A percentile compares a stretch with the other conserved stretches of the same genome.
phyloP scores from a whole-genome alignment of 2,113 vertebrate species.

The Melanocharis versteri region DNA sequence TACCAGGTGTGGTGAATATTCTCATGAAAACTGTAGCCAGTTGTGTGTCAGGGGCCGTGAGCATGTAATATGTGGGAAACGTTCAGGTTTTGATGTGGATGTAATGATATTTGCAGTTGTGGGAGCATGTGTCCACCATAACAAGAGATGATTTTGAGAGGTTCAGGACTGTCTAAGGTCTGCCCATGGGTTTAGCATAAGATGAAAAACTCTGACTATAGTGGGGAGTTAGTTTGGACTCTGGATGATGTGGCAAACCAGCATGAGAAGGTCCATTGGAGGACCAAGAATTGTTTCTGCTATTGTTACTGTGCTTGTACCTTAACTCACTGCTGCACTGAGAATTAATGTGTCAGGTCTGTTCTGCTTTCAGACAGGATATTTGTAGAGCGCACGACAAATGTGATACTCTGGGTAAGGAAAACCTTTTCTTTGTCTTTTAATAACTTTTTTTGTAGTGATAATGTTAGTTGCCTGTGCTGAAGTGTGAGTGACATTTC shows the following conservation, averaged over 20 bases:
- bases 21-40: neutral
- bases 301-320: neutral
- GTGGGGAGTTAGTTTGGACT: neutral
- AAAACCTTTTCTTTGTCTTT: neutral
- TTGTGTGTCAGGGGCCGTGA: neutral
- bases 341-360: slow-evolving; percentile 61
- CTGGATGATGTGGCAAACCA: neutral
- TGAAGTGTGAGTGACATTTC: neutral
- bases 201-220: neutral
- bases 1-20: slow-evolving; percentile 80
- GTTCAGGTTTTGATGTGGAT: neutral
- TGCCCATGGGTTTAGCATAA: neutral
- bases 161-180: neutral
- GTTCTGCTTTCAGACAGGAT: slow-evolving; percentile 87
- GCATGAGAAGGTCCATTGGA: neutral
- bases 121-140: neutral
- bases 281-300: neutral
- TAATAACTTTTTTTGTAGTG: neutral
- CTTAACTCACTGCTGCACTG: neutral
- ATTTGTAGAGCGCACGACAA: slow-evolving; percentile 97
- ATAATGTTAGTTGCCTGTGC: neutral
- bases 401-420: slow-evolving; percentile 96
- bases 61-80: neutral
- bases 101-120: neutral
- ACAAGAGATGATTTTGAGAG: neutral